These are phyloP conservation scores for Collichthys lucidus DNA, from an alignment of 2,113 vertebrate genomes.

Conservation along the genomic window DNA sequence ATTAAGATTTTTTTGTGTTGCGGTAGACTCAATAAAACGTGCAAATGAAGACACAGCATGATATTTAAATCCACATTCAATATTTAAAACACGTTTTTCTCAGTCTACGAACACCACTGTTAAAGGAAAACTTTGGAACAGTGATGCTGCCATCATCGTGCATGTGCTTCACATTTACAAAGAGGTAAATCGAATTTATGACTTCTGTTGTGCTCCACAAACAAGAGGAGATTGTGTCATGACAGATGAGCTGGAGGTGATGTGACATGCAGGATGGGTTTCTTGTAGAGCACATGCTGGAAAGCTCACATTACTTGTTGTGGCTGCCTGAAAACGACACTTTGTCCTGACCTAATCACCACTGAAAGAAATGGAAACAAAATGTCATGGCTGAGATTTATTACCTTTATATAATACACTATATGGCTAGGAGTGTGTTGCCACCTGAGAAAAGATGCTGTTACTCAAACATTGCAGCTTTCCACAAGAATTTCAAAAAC, in stretches of 20 bases:
- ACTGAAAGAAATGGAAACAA: constrained; percentile 5
- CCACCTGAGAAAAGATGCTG: not conserved
- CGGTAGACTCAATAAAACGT: constrained; percentile 25
- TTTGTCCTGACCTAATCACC: not conserved
- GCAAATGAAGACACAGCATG: constrained; percentile 22
- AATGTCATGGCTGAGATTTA: not conserved
- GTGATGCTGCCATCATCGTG: not conserved
- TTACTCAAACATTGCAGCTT: not conserved
- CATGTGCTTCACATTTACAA: constrained; percentile 11
- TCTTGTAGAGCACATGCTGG: not conserved
- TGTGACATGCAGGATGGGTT: not conserved
- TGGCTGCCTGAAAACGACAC: constrained; percentile 15
- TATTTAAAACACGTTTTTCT: constrained; percentile 11
- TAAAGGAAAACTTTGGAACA: not conserved
- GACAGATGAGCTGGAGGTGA: constrained; percentile 23
- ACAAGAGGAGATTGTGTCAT: constrained; percentile 20
- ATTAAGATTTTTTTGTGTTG: constrained; percentile 30
- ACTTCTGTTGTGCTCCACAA: constrained; percentile 8
- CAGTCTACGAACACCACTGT: not conserved
- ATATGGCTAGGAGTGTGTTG: not conserved
- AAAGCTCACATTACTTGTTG: not conserved
- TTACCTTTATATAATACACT: not conserved
- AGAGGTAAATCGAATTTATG: constrained; percentile 18
- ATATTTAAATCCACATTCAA: constrained; percentile 19
- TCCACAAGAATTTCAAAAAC: not conserved